These are phyloP conservation scores for Micromussa lordhowensis DNA, from an alignment of 92 coral and sea anemone species.

Conservation along the genomic window DNA sequence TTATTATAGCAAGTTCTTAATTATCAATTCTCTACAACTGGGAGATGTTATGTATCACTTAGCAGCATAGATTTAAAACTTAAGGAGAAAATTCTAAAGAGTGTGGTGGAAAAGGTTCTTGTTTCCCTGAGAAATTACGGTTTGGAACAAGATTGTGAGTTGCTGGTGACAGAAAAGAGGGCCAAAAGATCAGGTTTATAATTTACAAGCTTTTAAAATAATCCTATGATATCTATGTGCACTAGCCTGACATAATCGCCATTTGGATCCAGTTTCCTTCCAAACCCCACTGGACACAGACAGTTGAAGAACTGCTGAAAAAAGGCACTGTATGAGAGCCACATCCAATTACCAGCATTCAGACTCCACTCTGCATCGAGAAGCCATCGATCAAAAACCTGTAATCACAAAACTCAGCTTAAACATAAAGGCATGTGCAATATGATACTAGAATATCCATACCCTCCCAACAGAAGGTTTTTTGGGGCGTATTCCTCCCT, in stretches of 20 bases:
- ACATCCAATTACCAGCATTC: conserved; percentile 95
- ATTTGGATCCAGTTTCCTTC: conserved; percentile 79
- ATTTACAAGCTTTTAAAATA: too few relatives aligned
- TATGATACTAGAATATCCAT: too few relatives aligned
- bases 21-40: neutral
- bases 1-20: neutral
- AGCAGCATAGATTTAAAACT: too few relatives aligned
- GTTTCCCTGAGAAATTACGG: too few relatives aligned
- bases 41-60: too few relatives aligned
- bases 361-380: conserved; percentile 95
- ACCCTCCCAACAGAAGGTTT: too few relatives aligned
- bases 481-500: too few relatives aligned
- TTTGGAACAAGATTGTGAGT: too few relatives aligned
- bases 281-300: conserved; percentile 86
- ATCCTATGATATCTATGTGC: neutral
- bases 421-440: neutral
- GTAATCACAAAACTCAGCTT: neutral
- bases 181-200: too few relatives aligned
- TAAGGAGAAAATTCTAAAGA: too few relatives aligned
- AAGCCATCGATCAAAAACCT: conserved; percentile 89
- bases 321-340: conserved; percentile 92
- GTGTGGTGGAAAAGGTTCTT: too few relatives aligned
- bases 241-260: conserved; percentile 88
- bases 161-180: too few relatives aligned
- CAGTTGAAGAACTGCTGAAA: conserved; percentile 78